Conservation (phyloP, 2,113 vertebrate genomes). For the Nannospalax galili region DNA sequence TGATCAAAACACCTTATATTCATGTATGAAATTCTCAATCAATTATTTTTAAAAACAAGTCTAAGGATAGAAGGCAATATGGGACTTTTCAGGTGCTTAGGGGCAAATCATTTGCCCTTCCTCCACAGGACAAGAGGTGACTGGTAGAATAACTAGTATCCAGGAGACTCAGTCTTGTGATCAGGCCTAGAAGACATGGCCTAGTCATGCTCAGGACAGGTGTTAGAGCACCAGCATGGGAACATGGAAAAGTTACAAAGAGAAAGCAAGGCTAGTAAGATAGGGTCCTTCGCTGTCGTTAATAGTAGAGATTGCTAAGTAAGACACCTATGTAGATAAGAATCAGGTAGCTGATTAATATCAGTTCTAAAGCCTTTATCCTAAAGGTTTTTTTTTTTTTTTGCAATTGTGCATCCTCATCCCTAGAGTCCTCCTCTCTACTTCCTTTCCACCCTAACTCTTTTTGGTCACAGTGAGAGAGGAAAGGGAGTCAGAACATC, state of each 20-base stretch:
- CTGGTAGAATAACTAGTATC: not conserved
- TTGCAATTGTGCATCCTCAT: not conserved
- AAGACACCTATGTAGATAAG: not conserved
- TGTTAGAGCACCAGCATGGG: not conserved
- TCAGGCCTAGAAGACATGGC: not conserved
- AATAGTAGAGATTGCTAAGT: not conserved
- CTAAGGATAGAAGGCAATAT: not conserved
- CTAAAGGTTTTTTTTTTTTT: no score
- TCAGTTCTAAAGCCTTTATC: not conserved
- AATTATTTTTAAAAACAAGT: no score
- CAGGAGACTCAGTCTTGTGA: not conserved
- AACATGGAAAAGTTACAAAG: not conserved
- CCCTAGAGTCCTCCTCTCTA: rapidly evolving
- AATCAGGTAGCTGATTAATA: not conserved
- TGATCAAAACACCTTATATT: no score
- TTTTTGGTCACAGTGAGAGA: not conserved
- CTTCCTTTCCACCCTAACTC: not conserved
- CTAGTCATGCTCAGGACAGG: not conserved
- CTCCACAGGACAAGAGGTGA: not conserved
- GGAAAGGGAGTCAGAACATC: not conserved
- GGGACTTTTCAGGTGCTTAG: not conserved
- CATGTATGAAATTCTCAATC: no score
- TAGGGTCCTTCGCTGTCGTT: not conserved
- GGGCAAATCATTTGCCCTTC: not conserved
- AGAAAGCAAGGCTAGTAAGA: not conserved